Evolutionary conservation across 2,797 vertebrate species (phyloP).

Genomic region (Syngnathus acus): DNA sequence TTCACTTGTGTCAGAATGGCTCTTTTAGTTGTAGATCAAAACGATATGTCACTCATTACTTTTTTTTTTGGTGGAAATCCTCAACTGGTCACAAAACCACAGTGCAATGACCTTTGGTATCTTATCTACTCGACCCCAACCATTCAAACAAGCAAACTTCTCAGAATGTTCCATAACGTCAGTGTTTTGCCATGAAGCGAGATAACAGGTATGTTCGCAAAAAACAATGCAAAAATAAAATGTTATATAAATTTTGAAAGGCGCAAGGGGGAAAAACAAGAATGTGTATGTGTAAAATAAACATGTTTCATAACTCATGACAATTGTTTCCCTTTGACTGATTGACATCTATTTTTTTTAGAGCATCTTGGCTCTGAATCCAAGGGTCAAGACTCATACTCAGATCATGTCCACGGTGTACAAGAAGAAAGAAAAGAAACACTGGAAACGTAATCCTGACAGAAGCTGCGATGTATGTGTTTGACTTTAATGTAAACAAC

Average conservation of each 20-base stretch:
- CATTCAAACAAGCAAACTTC: conserved; percentile 2
- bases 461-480: conserved; percentile 76
- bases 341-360: conserved; percentile 30
- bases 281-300: not conserved
- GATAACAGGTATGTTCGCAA: not conserved
- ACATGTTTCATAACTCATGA: not conserved
- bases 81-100: not conserved
- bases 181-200: not conserved
- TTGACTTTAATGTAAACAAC: not conserved
- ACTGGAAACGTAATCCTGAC: conserved; percentile 85
- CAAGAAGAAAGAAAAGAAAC: conserved; percentile 82
- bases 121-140: not conserved
- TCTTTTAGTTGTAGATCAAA: not conserved
- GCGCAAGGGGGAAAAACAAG: too few species aligned
- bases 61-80: not conserved
- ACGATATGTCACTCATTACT: not conserved
- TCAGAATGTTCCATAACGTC: not conserved
- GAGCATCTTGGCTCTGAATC: conserved; percentile 84
- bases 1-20: not conserved
- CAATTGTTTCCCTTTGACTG: not conserved
- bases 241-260: not conserved
- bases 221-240: not conserved
- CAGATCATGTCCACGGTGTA: conserved; percentile 73
- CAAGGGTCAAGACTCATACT: conserved; percentile 71
- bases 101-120: conserved; percentile 1